These are phyloP conservation scores for Lysiphlebus fabarum DNA, from an alignment of 1,140 invertebrate species.

Conservation along the genomic window DNA sequence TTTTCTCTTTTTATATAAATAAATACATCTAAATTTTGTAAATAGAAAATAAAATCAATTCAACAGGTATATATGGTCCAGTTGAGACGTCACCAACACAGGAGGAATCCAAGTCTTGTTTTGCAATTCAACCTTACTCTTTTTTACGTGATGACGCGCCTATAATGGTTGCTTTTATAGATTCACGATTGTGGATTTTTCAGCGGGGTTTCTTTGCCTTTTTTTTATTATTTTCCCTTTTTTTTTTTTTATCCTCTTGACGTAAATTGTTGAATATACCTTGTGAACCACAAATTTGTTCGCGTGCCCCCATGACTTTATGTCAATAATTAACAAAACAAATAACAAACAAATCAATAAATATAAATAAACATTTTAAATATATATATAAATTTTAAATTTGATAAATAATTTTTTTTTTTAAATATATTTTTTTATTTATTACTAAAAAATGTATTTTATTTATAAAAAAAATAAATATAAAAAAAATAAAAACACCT, in stretches of 20 bases:
- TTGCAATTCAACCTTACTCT: conserved; percentile 26
- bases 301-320: conserved; percentile 17
- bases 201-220: conserved; percentile 18
- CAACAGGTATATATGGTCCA: conserved; percentile 10
- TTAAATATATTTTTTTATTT: too few relatives aligned
- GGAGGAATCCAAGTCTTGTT: conserved; percentile 24
- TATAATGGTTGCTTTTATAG: conserved; percentile 26
- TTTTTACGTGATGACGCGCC: conserved; percentile 26
- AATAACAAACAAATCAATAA: conserved; percentile 1
- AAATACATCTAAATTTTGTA: too few relatives aligned
- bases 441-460: too few relatives aligned
- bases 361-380: not conserved
- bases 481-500: not conserved
- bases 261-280: conserved; percentile 15
- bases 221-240: too few relatives aligned
- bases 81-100: conserved; percentile 40
- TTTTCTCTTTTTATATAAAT: too few relatives aligned
- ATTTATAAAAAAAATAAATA: not conserved
- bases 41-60: not conserved
- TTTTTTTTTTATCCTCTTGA: conserved; percentile 15
- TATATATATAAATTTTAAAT: not conserved
- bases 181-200: conserved; percentile 22
- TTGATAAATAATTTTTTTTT: not conserved
- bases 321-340: conserved; percentile 2
- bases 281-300: conserved; percentile 12